These are phyloP conservation scores for Calcarius lapponicus DNA, from an alignment of 2,797 vertebrate species.

Conservation along the genomic window DNA sequence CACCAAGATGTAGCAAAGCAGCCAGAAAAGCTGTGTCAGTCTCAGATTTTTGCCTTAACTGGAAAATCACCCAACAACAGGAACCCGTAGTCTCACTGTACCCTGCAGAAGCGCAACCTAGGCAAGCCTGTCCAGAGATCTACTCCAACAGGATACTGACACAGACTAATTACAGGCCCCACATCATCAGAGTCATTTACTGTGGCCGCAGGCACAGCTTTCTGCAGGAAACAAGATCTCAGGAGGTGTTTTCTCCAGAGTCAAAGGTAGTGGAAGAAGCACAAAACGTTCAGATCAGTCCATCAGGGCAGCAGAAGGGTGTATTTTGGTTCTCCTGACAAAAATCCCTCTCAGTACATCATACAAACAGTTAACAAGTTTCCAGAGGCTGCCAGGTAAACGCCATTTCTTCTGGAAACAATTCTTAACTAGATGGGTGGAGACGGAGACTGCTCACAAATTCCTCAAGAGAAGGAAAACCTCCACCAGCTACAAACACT, in stretches of 20 bases:
- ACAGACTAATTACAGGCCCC: conserved; percentile 55
- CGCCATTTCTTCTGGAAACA: neutral
- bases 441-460: conserved; percentile 60
- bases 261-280: neutral
- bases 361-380: conserved; percentile 38
- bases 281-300: neutral
- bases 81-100: accelerated
- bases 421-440: conserved; percentile 46
- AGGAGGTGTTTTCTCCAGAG: neutral
- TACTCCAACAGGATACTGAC: conserved; percentile 10
- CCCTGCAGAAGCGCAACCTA: neutral
- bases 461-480: conserved; percentile 57
- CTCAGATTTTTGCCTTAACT: neutral
- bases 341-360: neutral
- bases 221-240: conserved; percentile 32
- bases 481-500: neutral
- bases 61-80: neutral
- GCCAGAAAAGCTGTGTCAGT: neutral
- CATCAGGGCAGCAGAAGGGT: neutral
- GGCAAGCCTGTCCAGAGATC: neutral
- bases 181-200: conserved; percentile 48
- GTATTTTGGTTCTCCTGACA: neutral
- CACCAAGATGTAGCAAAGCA: neutral
- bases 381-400: conserved; percentile 54
- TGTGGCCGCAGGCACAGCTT: neutral